These are phyloP conservation scores for Hyaena hyaena DNA, from an alignment of 2,113 vertebrate genomes.

Conservation along the genomic window DNA sequence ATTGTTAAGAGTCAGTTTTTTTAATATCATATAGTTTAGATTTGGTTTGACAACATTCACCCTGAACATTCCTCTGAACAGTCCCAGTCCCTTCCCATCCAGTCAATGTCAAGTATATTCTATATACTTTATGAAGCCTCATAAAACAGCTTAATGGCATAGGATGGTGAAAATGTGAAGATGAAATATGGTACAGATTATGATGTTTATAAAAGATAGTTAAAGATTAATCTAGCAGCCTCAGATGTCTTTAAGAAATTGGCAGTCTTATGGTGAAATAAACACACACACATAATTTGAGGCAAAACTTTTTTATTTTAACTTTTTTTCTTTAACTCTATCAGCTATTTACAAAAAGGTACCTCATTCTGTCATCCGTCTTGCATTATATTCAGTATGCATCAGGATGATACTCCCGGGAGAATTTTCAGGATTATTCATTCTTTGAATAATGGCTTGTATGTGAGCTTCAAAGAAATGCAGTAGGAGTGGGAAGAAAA, in stretches of 20 bases:
- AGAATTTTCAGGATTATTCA: slow-evolving; percentile 72
- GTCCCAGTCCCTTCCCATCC: neutral
- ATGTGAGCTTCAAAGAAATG: slow-evolving; percentile 73
- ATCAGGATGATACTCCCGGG: slow-evolving; percentile 52
- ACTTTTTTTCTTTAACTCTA: neutral
- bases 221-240: neutral
- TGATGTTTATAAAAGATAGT: slow-evolving; percentile 2
- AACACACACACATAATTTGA: neutral
- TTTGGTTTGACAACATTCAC: neutral
- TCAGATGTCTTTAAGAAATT: neutral
- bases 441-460: slow-evolving; percentile 76
- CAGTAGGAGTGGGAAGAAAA: slow-evolving; percentile 68
- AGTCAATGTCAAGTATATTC: slow-evolving; percentile 19
- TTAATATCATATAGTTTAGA: neutral
- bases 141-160: slow-evolving; percentile 7
- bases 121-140: neutral
- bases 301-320: neutral
- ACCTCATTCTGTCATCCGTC: slow-evolving; percentile 7
- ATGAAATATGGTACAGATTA: neutral
- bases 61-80: neutral
- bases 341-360: slow-evolving; percentile 44
- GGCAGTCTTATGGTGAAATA: neutral
- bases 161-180: slow-evolving; percentile 12
- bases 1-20: neutral
- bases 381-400: slow-evolving; percentile 55